phyloP scores from a whole-genome alignment of 2,888 invertebrate species.

The Apomyelois bistriatella region DNA sequence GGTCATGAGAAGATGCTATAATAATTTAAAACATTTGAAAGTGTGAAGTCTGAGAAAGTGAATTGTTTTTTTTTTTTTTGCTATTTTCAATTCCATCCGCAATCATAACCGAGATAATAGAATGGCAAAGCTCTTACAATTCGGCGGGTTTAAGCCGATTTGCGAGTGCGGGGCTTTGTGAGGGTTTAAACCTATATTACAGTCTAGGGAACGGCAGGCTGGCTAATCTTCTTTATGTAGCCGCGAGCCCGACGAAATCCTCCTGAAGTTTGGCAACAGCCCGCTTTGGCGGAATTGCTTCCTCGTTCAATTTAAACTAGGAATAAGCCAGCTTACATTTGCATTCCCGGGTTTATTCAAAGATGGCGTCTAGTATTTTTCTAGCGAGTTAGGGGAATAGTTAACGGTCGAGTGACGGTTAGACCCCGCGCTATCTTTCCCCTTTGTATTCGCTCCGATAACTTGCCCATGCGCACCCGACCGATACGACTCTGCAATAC shows the following conservation, averaged over 20 bases:
- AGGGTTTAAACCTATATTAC: slow-evolving; percentile 52
- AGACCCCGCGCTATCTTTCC: slow-evolving; percentile 77
- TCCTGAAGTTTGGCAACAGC: slow-evolving; percentile 28
- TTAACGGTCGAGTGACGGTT: slow-evolving; percentile 78
- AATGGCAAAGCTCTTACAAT: slow-evolving; percentile 39
- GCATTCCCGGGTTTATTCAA: slow-evolving; percentile 49
- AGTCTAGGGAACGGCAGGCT: slow-evolving; percentile 46
- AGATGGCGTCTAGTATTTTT: slow-evolving; percentile 76
- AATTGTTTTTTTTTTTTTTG: slow-evolving; percentile 48
- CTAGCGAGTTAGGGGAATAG: slow-evolving; percentile 73
- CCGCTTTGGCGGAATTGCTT: slow-evolving; percentile 46
- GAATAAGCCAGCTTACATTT: slow-evolving; percentile 48
- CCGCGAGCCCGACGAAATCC: slow-evolving; percentile 40
- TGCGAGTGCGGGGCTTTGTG: slow-evolving; percentile 50
- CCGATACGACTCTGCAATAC: slow-evolving; percentile 68
- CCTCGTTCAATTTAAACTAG: slow-evolving; percentile 55
- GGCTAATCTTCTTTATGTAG: slow-evolving; percentile 60
- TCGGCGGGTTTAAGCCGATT: slow-evolving; percentile 60
- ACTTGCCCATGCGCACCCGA: slow-evolving; percentile 79
- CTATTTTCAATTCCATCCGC: slow-evolving; percentile 49
- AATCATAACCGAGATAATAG: slow-evolving; percentile 28
- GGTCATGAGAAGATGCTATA: slow-evolving; percentile 54
- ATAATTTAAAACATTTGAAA: slow-evolving; percentile 53
- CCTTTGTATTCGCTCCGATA: slow-evolving; percentile 80
- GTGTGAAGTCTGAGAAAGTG: slow-evolving; percentile 59